A percentile compares a stretch with the other conserved stretches of the same genome.
Evolutionary conservation across 2,888 invertebrate species (phyloP).

Genomic region (Pammene fasciana): DNA sequence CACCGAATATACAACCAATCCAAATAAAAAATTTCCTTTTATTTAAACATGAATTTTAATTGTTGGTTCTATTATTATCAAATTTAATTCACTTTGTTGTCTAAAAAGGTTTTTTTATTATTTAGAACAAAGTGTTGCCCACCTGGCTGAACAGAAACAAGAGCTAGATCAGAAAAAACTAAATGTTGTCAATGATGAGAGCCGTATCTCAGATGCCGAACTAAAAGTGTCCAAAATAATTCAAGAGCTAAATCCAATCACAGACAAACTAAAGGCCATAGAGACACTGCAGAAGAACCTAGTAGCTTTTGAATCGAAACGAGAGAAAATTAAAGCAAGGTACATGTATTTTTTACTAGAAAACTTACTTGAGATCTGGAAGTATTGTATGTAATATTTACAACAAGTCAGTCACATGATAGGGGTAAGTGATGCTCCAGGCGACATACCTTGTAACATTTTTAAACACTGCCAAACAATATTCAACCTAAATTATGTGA

Average conservation of each 20-base stretch:
- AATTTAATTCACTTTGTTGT: too few relatives aligned
- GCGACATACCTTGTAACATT: constrained; percentile 31
- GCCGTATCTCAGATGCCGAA: constrained; percentile 84
- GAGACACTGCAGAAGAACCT: constrained; percentile 80
- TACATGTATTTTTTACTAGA: too few relatives aligned
- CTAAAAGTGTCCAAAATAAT: constrained; percentile 82
- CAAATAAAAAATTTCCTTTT: too few relatives aligned
- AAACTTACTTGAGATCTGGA: too few relatives aligned
- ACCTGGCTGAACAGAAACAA: constrained; percentile 82
- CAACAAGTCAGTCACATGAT: too few relatives aligned
- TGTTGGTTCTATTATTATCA: too few relatives aligned
- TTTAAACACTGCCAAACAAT: too few relatives aligned
- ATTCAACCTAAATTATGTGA: too few relatives aligned
- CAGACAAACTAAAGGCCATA: constrained; percentile 80
- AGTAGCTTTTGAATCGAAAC: constrained; percentile 78
- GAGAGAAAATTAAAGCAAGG: constrained; percentile 84
- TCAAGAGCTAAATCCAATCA: constrained; percentile 81
- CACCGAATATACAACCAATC: too few relatives aligned
- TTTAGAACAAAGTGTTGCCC: constrained; percentile 80
- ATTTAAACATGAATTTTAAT: too few relatives aligned
- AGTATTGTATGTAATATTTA: too few relatives aligned
- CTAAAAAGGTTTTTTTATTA: neutral
- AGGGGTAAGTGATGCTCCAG: too few relatives aligned
- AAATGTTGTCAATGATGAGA: constrained; percentile 82
- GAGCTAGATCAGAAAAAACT: constrained; percentile 85